Evolutionary conservation across 2,113 vertebrate genomes (phyloP), one percentile per base, ranked within the genome.

Genomic region (Carollia perspicillata): DNA sequence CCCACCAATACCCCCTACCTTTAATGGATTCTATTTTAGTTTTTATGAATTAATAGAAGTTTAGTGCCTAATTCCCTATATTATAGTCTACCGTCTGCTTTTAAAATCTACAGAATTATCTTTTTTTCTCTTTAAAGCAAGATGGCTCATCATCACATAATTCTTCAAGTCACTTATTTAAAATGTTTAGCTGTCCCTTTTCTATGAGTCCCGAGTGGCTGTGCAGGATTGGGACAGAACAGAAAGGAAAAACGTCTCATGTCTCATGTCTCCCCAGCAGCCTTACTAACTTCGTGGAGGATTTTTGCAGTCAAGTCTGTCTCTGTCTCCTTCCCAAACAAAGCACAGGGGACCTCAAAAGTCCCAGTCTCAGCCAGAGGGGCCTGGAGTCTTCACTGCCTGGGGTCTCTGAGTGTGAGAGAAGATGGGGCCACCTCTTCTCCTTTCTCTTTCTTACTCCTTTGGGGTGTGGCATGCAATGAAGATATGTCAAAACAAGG

Each of bases 11-110:
- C 92, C 95, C 98, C 95, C 98, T 97, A 97, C 95, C 97, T 97
- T 97, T 99, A 98, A 99, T 99, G 98, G 98, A 98, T 98, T 98
- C 98, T 98, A 98, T 98, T 99, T 98, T 98, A 98, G 97, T 97
- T 98, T 98, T 98, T 98, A 98, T 98, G 98, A 99, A 98, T 98
- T 98, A 98, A 98, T 98, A 98, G 98, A 98, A 98, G 98, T 98
- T 98, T 98, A 98, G 97, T 98, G 97, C 49, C 97, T 97, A 96
- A 97, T 97, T 97, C 89, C 75, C 84, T 97, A 90, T 92, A 95
- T 97, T 97, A 98, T 65, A 97, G 96, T 79, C 40, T 23, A 94
- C 92, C 95, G 93, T 98, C 98, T 98, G 96, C 98, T 97, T 98
- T 98, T 96, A 98, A 96, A 98, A 97, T 86, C 77, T 77, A 72